These are phyloP conservation scores for Cryptoblepharus egeriae DNA, from an alignment of 2,797 vertebrate species.

Conservation along the genomic window DNA sequence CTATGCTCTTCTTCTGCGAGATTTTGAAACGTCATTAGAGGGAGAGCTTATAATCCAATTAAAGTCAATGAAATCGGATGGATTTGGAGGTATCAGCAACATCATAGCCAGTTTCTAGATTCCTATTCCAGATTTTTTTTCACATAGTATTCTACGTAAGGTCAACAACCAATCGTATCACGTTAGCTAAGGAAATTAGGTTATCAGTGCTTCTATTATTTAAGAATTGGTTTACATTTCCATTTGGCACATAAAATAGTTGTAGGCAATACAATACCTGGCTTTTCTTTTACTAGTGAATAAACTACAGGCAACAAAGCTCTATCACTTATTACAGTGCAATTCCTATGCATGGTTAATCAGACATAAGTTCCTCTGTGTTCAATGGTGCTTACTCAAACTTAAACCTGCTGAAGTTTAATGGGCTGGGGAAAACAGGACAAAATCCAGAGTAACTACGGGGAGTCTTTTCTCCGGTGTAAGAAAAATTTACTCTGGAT, in stretches of 20 bases:
- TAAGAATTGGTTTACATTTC: slow-evolving; percentile 45
- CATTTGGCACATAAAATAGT: slow-evolving; percentile 45
- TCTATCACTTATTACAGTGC: background rate
- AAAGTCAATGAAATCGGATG: slow-evolving; percentile 49
- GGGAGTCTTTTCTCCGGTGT: no score
- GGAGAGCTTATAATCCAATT: slow-evolving; percentile 46
- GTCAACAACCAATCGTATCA: slow-evolving; percentile 24
- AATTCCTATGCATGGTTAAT: no score
- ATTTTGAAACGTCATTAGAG: background rate
- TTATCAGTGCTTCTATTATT: slow-evolving; percentile 52
- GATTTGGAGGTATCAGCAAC: slow-evolving; percentile 31
- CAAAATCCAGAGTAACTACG: no score
- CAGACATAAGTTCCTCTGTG: no score
- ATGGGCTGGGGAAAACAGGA: background rate
- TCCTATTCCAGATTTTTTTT: slow-evolving; percentile 18
- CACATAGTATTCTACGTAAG: slow-evolving; percentile 18
- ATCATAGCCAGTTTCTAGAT: slow-evolving; percentile 39
- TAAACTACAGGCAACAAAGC: background rate
- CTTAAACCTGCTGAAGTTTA: background rate
- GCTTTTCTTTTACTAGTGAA: slow-evolving; percentile 33
- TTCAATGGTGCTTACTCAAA: no score
- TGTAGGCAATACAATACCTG: slow-evolving; percentile 20
- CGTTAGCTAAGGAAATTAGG: slow-evolving; percentile 20
- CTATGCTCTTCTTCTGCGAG: slow-evolving; percentile 42
- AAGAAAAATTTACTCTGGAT: no score